Evolutionary conservation across 1,140 invertebrate species (phyloP), one percentile per base, ranked within the genome.

Genomic region (Pteromalus puparum): DNA sequence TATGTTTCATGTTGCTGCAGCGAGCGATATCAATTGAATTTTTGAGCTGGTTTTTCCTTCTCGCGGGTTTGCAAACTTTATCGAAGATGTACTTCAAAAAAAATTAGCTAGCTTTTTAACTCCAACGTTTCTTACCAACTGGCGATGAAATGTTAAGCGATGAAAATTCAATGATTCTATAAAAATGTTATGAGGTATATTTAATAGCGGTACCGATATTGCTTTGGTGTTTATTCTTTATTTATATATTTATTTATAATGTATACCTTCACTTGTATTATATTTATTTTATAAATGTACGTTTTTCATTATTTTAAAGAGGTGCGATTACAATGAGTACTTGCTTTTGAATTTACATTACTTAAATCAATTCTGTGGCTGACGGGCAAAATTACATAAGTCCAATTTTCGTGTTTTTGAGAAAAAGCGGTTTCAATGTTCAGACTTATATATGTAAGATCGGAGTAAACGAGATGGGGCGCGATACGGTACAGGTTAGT

Each of bases 81-180:
- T 26, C 67, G 67, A 61, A 61, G 53, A n/a, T 61, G 26, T 30
- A 30, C 67, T 70, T 70, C 67, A 26, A 70, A 28, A 28, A 42
- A 70, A 70, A 70, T 26, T 70, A 70, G 26, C 67, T 70, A 70
- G 67, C 67, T 30, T 70, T 70, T 18, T 70, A 70, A 70, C 15
- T 30, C 24, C n/a, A 9, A 70, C 67, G 21, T 70, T 70, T 70
- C 67, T 34, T 70, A 70, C 67, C 12, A 4, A 70, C 0, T 30
- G 6, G 1, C 3, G 67, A n/a, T 70, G 67, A 2, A 70, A 70
- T 70, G n/a, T 12, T 28, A 30, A 70, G 30, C 1, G 28, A 30
- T 28, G 67, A 28, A 28, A 28, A 28, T 28, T 28, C 67, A 12
- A 28, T 70, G 26, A 28, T 28, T 28, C 6, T 30, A 70, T 30